Evolutionary conservation across 1,140 invertebrate species (phyloP).

Genomic region (Leptinotarsa defecta): DNA sequence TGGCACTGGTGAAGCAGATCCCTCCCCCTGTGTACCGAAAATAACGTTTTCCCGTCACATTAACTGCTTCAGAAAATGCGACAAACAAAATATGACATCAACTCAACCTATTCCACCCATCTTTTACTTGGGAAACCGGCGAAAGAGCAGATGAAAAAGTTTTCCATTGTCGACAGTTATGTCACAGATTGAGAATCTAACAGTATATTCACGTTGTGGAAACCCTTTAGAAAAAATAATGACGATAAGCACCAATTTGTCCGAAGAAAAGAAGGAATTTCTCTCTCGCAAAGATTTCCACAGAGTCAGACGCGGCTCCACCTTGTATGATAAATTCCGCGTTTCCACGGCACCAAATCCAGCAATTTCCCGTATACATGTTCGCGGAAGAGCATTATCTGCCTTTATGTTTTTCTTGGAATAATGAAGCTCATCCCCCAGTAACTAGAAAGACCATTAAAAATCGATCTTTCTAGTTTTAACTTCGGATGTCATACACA

Average conservation of each 20-base stretch:
- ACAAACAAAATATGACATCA: too few relatives aligned
- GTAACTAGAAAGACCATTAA: constrained; percentile 29
- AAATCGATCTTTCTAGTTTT: constrained; percentile 28
- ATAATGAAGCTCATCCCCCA: constrained; percentile 29
- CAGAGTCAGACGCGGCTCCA: background rate
- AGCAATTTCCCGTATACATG: constrained; percentile 23
- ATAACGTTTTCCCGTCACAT: too few relatives aligned
- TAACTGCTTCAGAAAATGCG: too few relatives aligned
- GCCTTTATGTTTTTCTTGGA: constrained; percentile 28
- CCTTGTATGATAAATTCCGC: constrained; percentile 16
- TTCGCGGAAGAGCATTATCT: constrained; percentile 23
- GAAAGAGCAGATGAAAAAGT: too few relatives aligned
- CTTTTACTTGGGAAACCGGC: too few relatives aligned
- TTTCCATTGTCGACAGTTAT: too few relatives aligned
- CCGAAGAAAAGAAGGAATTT: background rate
- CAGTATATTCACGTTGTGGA: background rate
- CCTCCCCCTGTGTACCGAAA: too few relatives aligned
- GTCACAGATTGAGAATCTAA: background rate
- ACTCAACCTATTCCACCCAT: too few relatives aligned
- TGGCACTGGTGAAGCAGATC: too few relatives aligned
- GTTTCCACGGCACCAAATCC: constrained; percentile 9
- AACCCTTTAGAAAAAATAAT: constrained; percentile 7
- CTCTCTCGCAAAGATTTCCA: background rate
- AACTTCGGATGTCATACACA: constrained; percentile 19
- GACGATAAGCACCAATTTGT: constrained; percentile 8